Conservation (phyloP, 1,140 invertebrate genomes). For the Acromyrmex charruanus region DNA sequence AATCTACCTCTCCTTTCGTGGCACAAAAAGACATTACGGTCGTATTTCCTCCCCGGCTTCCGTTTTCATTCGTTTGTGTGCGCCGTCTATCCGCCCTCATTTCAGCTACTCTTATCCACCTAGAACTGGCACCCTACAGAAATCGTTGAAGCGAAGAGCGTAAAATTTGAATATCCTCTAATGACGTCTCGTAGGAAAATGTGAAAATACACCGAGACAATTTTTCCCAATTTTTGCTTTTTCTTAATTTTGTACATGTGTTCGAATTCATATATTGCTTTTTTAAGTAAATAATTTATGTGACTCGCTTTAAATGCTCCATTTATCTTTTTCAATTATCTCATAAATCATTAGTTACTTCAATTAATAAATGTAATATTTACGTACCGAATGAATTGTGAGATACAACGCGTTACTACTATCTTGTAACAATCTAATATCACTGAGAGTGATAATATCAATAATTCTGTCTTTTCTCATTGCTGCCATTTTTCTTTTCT, state of each 20-base stretch:
- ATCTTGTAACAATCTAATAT: conserved; percentile 38
- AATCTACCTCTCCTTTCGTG: conserved; percentile 2
- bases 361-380: background rate
- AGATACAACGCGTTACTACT: background rate
- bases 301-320: background rate
- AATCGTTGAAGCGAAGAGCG: conserved; percentile 45
- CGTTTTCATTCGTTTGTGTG: conserved; percentile 58
- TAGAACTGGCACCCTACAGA: conserved; percentile 4
- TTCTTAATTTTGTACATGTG: conserved; percentile 17
- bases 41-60: background rate
- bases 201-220: conserved; percentile 18
- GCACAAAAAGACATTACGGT: conserved; percentile 41
- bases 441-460: conserved; percentile 34
- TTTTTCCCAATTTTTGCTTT: background rate
- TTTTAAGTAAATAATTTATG: background rate
- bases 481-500: conserved; percentile 38
- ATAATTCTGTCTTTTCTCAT: conserved; percentile 43
- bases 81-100: conserved; percentile 6
- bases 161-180: conserved; percentile 59
- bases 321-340: background rate
- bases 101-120: conserved; percentile 18
- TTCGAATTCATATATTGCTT: background rate
- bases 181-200: conserved; percentile 51
- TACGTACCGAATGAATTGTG: too few species aligned
- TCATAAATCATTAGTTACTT: background rate